A percentile compares a stretch with the other conserved stretches of the same genome.
Conservation (phyloP, 2,888 invertebrate genomes). For the Ptilodon capucinus region DNA sequence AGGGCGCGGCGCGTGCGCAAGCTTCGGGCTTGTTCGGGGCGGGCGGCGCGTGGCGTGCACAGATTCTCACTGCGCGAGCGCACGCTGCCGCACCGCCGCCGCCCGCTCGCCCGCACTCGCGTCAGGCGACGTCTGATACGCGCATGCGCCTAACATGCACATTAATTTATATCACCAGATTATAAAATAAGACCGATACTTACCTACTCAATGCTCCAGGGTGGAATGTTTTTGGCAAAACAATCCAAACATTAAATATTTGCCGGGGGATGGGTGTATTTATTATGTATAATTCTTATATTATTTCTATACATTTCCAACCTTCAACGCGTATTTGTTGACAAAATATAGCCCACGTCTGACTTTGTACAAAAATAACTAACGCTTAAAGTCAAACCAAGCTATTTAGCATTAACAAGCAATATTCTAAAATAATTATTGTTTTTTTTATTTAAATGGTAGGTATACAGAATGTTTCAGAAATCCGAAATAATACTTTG, state of each 20-base stretch:
- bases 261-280: conserved; percentile 16
- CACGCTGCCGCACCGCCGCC: conserved; percentile 12
- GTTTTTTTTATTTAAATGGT: not conserved
- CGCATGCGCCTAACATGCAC: conserved; percentile 52
- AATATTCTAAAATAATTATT: too few species aligned
- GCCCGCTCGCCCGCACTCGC: conserved; percentile 20
- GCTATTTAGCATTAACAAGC: not conserved
- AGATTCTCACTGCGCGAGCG: conserved; percentile 48
- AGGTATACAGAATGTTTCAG: too few species aligned
- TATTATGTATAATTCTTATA: not conserved
- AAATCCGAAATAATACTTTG: too few species aligned
- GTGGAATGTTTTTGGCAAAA: conserved; percentile 60
- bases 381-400: not conserved
- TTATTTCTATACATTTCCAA: not conserved
- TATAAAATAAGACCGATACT: conserved; percentile 62
- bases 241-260: conserved; percentile 42
- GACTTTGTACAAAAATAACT: not conserved
- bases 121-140: too few species aligned
- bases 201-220: conserved; percentile 41
- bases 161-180: conserved; percentile 73
- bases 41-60: conserved; percentile 28
- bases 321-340: not conserved
- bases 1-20: conserved; percentile 22
- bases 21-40: conserved; percentile 20
- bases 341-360: not conserved